Evolutionary conservation across 2,797 vertebrate genomes (phyloP), one percentile per base, ranked within the genome.

Genomic region (Chelon labrosus): DNA sequence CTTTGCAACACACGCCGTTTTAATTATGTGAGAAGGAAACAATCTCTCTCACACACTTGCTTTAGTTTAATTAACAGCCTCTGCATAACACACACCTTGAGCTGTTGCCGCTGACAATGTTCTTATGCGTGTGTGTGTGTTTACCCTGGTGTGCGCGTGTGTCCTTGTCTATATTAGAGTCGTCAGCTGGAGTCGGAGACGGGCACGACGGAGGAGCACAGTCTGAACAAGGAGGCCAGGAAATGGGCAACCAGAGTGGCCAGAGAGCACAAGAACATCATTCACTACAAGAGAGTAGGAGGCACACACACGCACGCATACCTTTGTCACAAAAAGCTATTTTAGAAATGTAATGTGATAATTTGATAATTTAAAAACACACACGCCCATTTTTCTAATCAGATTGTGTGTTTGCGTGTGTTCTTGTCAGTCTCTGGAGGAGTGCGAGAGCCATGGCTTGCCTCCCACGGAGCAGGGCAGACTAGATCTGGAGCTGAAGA

Each of bases 141-240:
- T 35, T 35, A 35, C 31, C 31, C 31, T 35, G 31, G 10, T 58
- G 58, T 73, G 9, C 69, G 55, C 47, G 9, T 42, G 39, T 56
- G 14, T 54, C 69, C 70, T 46, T 81, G 61, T 78, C 47, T 75
- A 0, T 22, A n/a, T 79, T 90, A 99, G 98, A 99, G 98, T 75
- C 94, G 97, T 14, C 96, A 98, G 69, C 92, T 99, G 94, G 98
- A 99, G 78, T 98, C 97, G 0, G 97, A 99, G 88, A 96, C 96
- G 0, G 97, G 97, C 1, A 98, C 97, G 1, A 98, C 97, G 0
- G 98, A 99, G 81, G 98, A 99, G 89, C 98, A 99, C 95, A 99
- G 98, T 87, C 93, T 99, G 83, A 99, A 99, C 93, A 99, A 99
- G 75, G 98, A 99, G 89, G 98, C 98, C 63, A 95, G 98, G 57